Percentiles rank a stretch among this genome's conserved stretches.
These are phyloP conservation scores for Paradisaea rubra DNA, from an alignment of 2,113 vertebrate species.

Conservation along the genomic window DNA sequence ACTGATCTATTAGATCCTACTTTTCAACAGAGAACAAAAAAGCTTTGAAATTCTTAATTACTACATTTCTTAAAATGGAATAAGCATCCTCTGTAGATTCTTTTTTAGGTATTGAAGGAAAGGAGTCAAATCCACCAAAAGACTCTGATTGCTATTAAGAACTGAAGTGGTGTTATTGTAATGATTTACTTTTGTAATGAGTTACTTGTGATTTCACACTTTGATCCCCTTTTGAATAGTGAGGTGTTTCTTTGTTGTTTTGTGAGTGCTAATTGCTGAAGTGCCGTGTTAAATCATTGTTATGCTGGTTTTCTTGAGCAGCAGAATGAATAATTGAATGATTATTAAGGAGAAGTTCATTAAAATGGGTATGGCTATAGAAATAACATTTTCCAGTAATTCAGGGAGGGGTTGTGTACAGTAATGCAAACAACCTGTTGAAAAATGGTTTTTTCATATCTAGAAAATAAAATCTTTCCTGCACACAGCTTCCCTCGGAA, in stretches of 20 bases:
- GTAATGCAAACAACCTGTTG: background rate
- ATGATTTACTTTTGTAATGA: background rate
- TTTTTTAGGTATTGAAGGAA: background rate
- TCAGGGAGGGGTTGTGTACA: background rate
- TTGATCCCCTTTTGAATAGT: conserved; percentile 9
- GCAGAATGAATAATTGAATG: conserved; percentile 7
- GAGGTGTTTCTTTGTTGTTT: conserved; percentile 31
- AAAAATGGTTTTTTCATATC: background rate
- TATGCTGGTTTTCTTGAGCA: conserved; percentile 11
- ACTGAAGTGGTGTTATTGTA: background rate
- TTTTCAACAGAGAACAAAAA: background rate
- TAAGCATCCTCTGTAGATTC: background rate
- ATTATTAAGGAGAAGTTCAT: conserved; percentile 4
- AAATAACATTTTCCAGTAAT: conserved; percentile 4
- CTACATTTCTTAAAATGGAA: background rate
- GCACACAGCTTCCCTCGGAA: background rate
- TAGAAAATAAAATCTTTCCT: background rate
- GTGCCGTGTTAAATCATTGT: background rate
- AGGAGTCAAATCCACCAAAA: background rate
- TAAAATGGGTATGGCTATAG: background rate
- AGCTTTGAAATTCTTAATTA: conserved; percentile 1
- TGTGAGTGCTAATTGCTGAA: conserved; percentile 32
- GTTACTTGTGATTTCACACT: conserved; percentile 23
- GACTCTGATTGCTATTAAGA: background rate
- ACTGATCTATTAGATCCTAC: background rate